phyloP scores from a whole-genome alignment of 2,113 vertebrate species.

The Aphelocoma coerulescens region DNA sequence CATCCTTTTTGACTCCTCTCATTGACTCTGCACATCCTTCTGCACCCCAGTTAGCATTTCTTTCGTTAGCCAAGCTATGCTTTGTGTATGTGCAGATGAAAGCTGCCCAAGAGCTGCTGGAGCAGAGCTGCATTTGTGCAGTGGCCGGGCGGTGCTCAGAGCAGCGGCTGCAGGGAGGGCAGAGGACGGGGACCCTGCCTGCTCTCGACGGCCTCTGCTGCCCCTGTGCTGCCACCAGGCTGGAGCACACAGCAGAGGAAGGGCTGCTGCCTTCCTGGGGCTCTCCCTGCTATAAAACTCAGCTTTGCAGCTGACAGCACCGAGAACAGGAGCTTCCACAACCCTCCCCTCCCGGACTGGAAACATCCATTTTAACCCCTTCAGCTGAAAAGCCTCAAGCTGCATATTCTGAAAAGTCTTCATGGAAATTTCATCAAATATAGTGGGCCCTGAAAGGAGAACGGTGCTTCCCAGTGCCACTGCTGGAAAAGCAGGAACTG shows the following conservation, averaged over 20 bases:
- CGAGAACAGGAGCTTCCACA: background rate
- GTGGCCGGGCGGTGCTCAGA: background rate
- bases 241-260: no score
- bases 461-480: background rate
- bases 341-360: no score
- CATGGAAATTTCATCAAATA: background rate
- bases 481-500: background rate
- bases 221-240: fast-evolving
- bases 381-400: background rate
- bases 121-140: background rate
- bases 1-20: background rate
- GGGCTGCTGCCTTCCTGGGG: fast-evolving
- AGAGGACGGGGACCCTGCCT: fast-evolving
- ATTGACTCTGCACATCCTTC: background rate
- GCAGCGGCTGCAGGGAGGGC: background rate
- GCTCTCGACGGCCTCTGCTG: no score
- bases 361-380: background rate
- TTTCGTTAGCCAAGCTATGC: no score
- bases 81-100: background rate
- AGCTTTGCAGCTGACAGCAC: background rate
- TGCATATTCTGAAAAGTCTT: background rate
- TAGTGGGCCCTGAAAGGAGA: background rate
- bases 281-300: background rate
- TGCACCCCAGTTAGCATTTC: background rate
- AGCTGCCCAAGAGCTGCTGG: background rate